Evolutionary conservation across 1,140 invertebrate species (phyloP), one percentile per base, ranked within the genome.

Genomic region (Pseudomyrmex pallidus): DNA sequence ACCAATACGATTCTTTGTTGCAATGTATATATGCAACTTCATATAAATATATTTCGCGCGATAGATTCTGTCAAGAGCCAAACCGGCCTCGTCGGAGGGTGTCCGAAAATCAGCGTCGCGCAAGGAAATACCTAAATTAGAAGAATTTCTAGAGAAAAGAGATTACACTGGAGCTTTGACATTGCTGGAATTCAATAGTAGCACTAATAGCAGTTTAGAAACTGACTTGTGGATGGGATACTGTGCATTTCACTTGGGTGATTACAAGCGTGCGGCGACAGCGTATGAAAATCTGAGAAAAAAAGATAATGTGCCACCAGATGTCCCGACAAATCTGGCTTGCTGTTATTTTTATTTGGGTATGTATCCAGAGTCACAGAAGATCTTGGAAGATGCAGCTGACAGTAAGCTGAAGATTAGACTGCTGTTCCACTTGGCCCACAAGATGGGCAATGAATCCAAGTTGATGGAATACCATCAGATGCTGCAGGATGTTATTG

Each of bases 271-370:
- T 91, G 97, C 99, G 0, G 94, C 98, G n/a, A 95, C 96, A 35
- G 95, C 96, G 13, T 99, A 97, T 91, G 95, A 96, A 86, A 93
- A 91, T 9, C 89, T 96, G 1, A 89, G 77, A 2, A 89, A 93
- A 22, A 91, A 94, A 1, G 94, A 95, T 73, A 85, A 93, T 5
- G 89, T 92, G 5, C 87, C 95, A 1, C 91, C 94, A 2, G 95
- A 97, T 83, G 89, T 98, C 4, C 94, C 95, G 57, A 95, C 97
- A 3, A 98, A 98, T 94, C 94, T 99, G 5, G 98, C 98, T 8
- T 99, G 99, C 78, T 99, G 98, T 93, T 98, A 98, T 93, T 99
- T 99, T 92, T 99, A 98, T 91, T 95, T 99, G 82, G 99, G 98
- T 91, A 96, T 97, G 95, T 97, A 97, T 89, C 95, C 95, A 67